Evolutionary conservation across 2,797 vertebrate genomes (phyloP).

Genomic region (Thamnophis elegans): DNA sequence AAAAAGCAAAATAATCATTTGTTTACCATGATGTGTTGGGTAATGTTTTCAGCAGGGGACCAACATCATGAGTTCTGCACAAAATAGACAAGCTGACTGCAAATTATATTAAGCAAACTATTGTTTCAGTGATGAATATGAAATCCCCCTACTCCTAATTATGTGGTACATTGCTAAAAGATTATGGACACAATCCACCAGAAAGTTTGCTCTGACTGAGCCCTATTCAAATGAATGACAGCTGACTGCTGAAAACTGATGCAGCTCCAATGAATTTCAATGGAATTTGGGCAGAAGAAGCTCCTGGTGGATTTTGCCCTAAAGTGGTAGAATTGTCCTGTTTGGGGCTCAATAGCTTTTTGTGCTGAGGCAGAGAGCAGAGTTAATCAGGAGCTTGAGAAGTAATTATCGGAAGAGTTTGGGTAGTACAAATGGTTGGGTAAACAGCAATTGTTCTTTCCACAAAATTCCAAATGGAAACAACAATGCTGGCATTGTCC

Average conservation of each 20-base stretch:
- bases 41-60: constrained; percentile 25
- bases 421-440: constrained; percentile 77
- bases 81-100: constrained; percentile 46
- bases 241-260: constrained; percentile 3
- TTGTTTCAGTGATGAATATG: constrained; percentile 55
- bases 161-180: constrained; percentile 60
- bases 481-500: constrained; percentile 88
- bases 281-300: constrained; percentile 15
- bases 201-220: neutral
- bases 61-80: constrained; percentile 34
- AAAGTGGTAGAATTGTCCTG: constrained; percentile 57
- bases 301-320: constrained; percentile 24
- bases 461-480: constrained; percentile 74
- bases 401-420: constrained; percentile 78
- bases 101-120: constrained; percentile 57
- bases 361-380: constrained; percentile 72
- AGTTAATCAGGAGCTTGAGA: constrained; percentile 81
- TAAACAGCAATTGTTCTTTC: constrained; percentile 88
- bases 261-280: constrained; percentile 24
- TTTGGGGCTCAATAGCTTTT: constrained; percentile 72
- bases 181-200: constrained; percentile 24
- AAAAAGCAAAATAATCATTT: constrained; percentile 7
- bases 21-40: neutral
- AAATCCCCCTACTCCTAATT: constrained; percentile 40
- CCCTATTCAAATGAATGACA: neutral